These are phyloP conservation scores for Caenorhabditis parvicauda DNA, from an alignment of 2,888 invertebrate species.

Conservation along the genomic window DNA sequence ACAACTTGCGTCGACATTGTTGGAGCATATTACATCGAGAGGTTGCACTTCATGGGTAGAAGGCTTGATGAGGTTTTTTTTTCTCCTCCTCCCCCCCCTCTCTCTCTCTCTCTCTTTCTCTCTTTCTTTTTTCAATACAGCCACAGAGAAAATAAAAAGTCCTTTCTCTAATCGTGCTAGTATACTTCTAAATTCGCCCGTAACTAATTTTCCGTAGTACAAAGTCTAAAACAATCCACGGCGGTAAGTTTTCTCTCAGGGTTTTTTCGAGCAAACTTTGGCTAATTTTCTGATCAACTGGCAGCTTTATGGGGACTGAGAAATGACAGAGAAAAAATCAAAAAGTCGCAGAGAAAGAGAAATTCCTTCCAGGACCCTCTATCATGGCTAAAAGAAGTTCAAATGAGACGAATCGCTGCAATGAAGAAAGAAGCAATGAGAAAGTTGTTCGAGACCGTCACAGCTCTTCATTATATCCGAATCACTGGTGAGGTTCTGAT, in stretches of 20 bases:
- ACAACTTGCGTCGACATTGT: constrained; percentile 97
- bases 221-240: too few species aligned
- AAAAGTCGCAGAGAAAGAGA: not conserved
- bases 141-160: too few species aligned
- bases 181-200: too few species aligned
- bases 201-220: not conserved
- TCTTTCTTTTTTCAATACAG: too few species aligned
- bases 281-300: too few species aligned
- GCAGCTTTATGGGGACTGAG: not conserved
- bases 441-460: constrained; percentile 59
- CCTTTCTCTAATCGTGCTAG: too few species aligned
- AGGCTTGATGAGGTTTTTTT: constrained; percentile 44
- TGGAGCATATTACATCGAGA: constrained; percentile 69
- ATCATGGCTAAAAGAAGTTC: constrained; percentile 61
- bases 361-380: constrained; percentile 48
- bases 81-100: not conserved
- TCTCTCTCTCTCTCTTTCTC: not conserved
- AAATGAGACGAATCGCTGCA: constrained; percentile 56
- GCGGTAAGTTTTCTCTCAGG: too few species aligned
- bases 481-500: too few species aligned
- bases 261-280: too few species aligned
- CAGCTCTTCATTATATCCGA: constrained; percentile 56
- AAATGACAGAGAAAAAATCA: not conserved
- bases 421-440: constrained; percentile 62
- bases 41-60: constrained; percentile 61